Evolutionary conservation across 1,140 invertebrate genomes (phyloP).

Genomic region (Musca domestica): DNA sequence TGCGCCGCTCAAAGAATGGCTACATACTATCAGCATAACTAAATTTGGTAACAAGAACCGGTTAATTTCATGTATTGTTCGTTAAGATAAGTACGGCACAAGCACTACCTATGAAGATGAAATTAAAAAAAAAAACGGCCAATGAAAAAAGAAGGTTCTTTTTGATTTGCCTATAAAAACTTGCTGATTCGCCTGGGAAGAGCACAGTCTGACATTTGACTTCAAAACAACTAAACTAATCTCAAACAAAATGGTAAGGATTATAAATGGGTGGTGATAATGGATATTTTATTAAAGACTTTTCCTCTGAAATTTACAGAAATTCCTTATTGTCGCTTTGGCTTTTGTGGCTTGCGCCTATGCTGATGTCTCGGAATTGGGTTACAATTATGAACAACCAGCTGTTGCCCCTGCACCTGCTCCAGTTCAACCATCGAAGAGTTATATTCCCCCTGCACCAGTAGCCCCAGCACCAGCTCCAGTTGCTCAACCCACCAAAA

Average conservation of each 20-base stretch:
- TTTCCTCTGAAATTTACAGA: constrained; percentile 30
- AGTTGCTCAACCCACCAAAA: not conserved
- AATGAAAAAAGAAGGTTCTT: too few relatives aligned
- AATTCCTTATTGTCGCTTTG: constrained; percentile 42
- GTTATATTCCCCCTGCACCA: constrained; percentile 26
- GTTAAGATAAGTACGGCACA: too few relatives aligned
- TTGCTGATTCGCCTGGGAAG: too few relatives aligned
- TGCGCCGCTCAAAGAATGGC: too few relatives aligned
- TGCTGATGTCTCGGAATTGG: constrained; percentile 43
- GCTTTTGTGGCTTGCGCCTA: constrained; percentile 45
- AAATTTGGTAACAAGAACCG: too few relatives aligned
- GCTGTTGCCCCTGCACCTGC: constrained; percentile 27
- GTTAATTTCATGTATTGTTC: too few relatives aligned
- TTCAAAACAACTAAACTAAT: not conserved
- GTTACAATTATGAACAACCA: constrained; percentile 24
- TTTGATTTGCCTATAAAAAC: too few relatives aligned
- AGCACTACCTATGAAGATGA: too few relatives aligned
- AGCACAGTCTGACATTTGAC: too few relatives aligned
- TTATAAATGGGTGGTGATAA: not conserved
- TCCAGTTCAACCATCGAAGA: constrained; percentile 16
- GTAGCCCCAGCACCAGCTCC: constrained; percentile 23
- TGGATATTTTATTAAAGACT: not conserved
- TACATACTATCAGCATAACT: too few relatives aligned
- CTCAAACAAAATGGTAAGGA: not conserved
- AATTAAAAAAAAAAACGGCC: too few relatives aligned